phyloP scores from a whole-genome alignment of 1,140 invertebrate genomes.

The Papilio polyxenes region DNA sequence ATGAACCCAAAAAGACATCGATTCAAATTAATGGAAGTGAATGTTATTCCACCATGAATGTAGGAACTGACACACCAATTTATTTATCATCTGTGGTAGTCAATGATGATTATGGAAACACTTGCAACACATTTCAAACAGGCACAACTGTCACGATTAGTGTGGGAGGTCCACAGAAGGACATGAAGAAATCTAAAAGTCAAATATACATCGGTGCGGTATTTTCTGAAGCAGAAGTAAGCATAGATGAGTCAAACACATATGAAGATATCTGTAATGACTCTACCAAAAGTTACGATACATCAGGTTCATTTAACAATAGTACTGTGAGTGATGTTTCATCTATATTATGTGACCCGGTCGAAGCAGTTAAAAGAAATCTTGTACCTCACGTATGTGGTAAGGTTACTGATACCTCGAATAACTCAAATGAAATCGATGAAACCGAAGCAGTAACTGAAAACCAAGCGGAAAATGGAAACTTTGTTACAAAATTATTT shows the following conservation, averaged over 20 bases:
- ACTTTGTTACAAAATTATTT: conserved; percentile 81
- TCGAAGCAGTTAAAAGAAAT: conserved; percentile 86
- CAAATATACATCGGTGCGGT: conserved; percentile 78
- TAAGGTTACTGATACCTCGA: conserved; percentile 65
- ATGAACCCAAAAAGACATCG: conserved; percentile 85
- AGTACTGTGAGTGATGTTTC: conserved; percentile 72
- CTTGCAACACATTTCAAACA: conserved; percentile 73
- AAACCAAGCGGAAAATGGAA: conserved; percentile 64
- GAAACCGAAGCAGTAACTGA: conserved; percentile 37
- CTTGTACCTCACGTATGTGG: conserved; percentile 87
- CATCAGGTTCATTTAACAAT: conserved; percentile 44
- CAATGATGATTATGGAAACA: conserved; percentile 77
- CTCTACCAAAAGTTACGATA: conserved; percentile 51
- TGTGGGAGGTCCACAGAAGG: conserved; percentile 70
- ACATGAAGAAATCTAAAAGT: conserved; percentile 73
- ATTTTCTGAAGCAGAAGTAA: conserved; percentile 57
- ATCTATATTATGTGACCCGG: conserved; percentile 84
- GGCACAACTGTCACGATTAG: conserved; percentile 82
- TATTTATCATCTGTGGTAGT: conserved; percentile 86
- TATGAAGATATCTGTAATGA: conserved; percentile 72
- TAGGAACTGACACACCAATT: conserved; percentile 82
- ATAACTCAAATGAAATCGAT: conserved; percentile 34
- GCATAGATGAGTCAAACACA: conserved; percentile 63
- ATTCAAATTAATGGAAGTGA: conserved; percentile 88
- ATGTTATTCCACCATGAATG: conserved; percentile 85